Conservation (phyloP, 2,113 vertebrate genomes). For the Zosterops lateralis region DNA sequence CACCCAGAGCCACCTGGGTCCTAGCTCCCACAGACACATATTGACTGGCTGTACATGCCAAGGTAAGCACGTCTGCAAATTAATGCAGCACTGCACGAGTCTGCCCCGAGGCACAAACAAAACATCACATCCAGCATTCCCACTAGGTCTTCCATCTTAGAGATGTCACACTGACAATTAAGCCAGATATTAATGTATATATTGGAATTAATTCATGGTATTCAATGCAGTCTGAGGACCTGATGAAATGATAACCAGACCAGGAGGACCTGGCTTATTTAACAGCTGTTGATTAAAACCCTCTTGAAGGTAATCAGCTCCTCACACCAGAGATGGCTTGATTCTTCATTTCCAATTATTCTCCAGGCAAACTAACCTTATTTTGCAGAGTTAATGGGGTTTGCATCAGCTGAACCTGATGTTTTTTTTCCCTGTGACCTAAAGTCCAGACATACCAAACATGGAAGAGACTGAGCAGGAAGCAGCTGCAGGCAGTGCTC, state of each 20-base stretch:
- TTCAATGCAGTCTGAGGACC: not conserved
- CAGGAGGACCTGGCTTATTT: not conserved
- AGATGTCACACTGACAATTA: not conserved
- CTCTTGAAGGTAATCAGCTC: not conserved
- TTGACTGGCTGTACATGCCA: not conserved
- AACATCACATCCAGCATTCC: not conserved
- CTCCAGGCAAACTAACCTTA: not conserved
- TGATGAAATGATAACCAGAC: not conserved
- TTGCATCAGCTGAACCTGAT: not conserved
- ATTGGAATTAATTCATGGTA: not conserved
- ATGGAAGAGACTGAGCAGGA: not conserved
- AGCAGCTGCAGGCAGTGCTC: not conserved
- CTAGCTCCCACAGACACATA: not conserved
- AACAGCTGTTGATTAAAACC: not conserved
- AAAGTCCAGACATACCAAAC: constrained; percentile 2
- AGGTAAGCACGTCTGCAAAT: not conserved
- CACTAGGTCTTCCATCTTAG: not conserved
- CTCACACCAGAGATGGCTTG: not conserved
- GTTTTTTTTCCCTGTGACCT: not conserved
- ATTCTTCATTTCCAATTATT: not conserved
- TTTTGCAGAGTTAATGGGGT: not conserved
- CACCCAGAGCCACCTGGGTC: not conserved
- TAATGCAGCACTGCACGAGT: not conserved
- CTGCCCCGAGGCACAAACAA: not conserved
- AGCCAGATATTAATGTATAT: not conserved